A percentile compares a stretch with the other conserved stretches of the same genome.
Evolutionary conservation across 64 coral and sea anemone genomes (phyloP).

Genomic region (Anthopleura sola): DNA sequence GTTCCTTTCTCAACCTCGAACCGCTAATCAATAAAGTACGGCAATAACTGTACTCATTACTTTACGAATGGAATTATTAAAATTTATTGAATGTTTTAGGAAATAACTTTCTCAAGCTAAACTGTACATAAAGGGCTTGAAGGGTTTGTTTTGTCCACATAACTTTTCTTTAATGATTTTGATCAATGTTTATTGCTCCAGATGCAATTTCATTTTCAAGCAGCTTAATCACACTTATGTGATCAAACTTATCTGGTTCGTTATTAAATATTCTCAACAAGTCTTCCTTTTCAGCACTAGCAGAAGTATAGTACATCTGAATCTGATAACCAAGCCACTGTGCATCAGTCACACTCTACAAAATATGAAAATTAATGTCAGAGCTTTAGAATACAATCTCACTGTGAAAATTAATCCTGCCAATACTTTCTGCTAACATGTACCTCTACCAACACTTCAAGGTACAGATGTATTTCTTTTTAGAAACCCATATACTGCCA

Average conservation of each 20-base stretch:
- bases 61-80: too few species aligned
- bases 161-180: not conserved
- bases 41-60: too few species aligned
- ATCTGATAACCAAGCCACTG: slow-evolving; percentile 78
- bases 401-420: not conserved
- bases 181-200: not conserved
- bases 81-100: too few species aligned
- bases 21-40: too few species aligned
- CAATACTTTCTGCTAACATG: too few species aligned
- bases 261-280: slow-evolving; percentile 63
- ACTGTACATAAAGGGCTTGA: too few species aligned
- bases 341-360: slow-evolving; percentile 68
- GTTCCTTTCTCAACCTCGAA: too few species aligned
- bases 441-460: not conserved
- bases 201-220: slow-evolving; percentile 54
- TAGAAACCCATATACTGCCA: too few species aligned
- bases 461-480: too few species aligned
- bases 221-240: slow-evolving; percentile 67
- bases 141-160: too few species aligned
- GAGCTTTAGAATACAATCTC: not conserved
- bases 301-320: slow-evolving; percentile 82
- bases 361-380: not conserved
- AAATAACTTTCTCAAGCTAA: too few species aligned
- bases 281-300: slow-evolving; percentile 15
- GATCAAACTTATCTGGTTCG: slow-evolving; percentile 74